phyloP scores from a whole-genome alignment of 2,797 vertebrate genomes.

The Schizopygopsis malacanthus region DNA sequence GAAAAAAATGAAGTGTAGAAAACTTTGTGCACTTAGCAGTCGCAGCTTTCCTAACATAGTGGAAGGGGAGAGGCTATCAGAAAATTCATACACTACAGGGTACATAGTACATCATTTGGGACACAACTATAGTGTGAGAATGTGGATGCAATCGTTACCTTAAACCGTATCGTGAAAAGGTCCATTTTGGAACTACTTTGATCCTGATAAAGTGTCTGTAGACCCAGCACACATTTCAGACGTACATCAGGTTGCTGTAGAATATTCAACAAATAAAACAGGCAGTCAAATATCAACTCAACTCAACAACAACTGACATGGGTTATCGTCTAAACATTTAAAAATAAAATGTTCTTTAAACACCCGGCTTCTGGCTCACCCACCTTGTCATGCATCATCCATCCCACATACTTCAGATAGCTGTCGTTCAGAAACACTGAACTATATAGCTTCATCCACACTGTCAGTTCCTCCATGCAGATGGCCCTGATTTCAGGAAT shows the following conservation, averaged over 20 bases:
- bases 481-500: conserved; percentile 88
- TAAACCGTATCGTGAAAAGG: conserved; percentile 90
- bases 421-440: conserved; percentile 86
- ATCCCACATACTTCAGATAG: conserved; percentile 92
- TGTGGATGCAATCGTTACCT: conserved; percentile 75
- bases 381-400: conserved; percentile 95
- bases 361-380: conserved; percentile 15
- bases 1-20: not conserved
- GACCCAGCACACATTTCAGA: conserved; percentile 85
- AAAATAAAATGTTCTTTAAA: not conserved
- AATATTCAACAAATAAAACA: not conserved
- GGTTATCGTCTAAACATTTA: not conserved
- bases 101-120: not conserved
- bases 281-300: not conserved
- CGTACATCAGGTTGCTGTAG: conserved; percentile 87
- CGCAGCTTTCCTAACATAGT: not conserved
- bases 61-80: not conserved
- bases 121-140: not conserved
- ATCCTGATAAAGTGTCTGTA: conserved; percentile 85
- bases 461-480: conserved; percentile 88
- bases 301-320: not conserved
- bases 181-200: conserved; percentile 84
- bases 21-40: not conserved
- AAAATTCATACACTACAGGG: not conserved
- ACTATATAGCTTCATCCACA: conserved; percentile 88